phyloP scores from a whole-genome alignment of 1,140 invertebrate species.

The Eubasilissa regina region DNA sequence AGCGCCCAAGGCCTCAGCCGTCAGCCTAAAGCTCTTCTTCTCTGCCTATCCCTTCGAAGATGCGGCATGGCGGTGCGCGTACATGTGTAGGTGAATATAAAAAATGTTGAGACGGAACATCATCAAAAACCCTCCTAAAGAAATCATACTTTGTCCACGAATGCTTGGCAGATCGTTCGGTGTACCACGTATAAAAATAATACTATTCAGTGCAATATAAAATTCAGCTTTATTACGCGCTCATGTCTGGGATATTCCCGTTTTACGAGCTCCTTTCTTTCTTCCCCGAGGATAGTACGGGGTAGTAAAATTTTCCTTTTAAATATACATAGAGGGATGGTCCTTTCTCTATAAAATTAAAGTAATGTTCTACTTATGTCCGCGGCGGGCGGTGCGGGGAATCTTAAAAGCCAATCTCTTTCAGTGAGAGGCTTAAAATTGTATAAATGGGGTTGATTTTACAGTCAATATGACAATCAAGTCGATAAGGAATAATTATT shows the following conservation, averaged over 20 bases:
- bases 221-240: slow-evolving; percentile 24
- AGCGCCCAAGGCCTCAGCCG: no score
- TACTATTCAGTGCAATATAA: slow-evolving; percentile 25
- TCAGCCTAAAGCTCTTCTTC: no score
- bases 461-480: no score
- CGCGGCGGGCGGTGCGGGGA: neutral
- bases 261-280: neutral
- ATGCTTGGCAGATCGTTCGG: neutral
- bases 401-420: neutral
- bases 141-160: slow-evolving; percentile 18
- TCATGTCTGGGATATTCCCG: slow-evolving; percentile 2
- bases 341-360: slow-evolving; percentile 33
- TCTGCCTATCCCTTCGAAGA: no score
- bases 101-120: no score
- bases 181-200: slow-evolving; percentile 40
- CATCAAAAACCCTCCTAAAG: slow-evolving; percentile 1
- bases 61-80: no score
- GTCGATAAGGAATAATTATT: no score
- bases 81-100: no score
- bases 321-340: slow-evolving; percentile 40
- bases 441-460: no score
- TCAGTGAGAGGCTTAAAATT: no score
- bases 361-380: slow-evolving; percentile 22
- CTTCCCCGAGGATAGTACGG: neutral
- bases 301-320: slow-evolving; percentile 45